phyloP scores from a whole-genome alignment of 2,113 vertebrate genomes.

The Myotis brandtii region DNA sequence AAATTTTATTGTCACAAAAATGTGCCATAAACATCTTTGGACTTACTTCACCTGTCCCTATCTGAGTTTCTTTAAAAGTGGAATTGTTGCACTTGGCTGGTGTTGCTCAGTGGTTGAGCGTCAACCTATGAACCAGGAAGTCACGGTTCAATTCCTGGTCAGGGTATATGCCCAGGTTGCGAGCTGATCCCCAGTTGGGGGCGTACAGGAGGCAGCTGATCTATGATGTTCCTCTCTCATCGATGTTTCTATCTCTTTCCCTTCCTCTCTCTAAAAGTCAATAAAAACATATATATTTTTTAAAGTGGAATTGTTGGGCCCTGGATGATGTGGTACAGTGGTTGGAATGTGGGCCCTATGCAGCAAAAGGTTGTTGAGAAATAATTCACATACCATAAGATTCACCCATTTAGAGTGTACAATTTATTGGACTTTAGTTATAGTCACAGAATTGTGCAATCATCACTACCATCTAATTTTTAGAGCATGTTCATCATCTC shows the following conservation, averaged over 20 bases:
- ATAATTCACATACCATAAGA: not conserved
- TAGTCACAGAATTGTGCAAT: not conserved
- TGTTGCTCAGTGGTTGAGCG: not conserved
- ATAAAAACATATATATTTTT: not conserved
- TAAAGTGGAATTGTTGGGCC: not conserved
- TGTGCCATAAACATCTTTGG: not conserved
- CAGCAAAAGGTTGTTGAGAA: not conserved
- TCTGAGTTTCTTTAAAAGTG: not conserved
- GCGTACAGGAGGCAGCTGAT: no score
- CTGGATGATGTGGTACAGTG: no score
- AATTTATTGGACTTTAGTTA: not conserved
- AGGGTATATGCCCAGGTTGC: no score
- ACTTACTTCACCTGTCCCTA: not conserved
- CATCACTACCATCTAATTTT: not conserved
- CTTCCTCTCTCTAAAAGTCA: no score
- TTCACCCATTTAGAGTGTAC: not conserved
- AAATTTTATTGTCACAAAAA: not conserved
- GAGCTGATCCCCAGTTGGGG: no score
- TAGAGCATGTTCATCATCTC: not conserved
- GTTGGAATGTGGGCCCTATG: no score
- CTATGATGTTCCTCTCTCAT: no score
- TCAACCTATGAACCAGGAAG: not conserved
- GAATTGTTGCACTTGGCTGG: not conserved
- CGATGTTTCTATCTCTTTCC: not conserved
- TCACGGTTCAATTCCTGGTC: not conserved